Conservation (phyloP, 2,888 invertebrate genomes). For the Lasioglossum morio region DNA sequence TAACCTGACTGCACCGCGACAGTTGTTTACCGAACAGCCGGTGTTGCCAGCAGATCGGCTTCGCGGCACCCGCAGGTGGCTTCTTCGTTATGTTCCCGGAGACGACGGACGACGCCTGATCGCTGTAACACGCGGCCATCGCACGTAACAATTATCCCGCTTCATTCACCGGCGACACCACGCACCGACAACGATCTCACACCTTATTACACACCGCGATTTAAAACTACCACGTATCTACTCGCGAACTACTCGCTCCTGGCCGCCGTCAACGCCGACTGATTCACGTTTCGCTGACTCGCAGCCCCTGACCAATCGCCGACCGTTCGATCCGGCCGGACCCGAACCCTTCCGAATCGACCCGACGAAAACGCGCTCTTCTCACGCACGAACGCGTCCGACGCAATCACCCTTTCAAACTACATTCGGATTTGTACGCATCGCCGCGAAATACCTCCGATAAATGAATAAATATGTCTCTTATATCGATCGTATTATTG, state of each 20-base stretch:
- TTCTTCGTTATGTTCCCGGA: slow-evolving; percentile 59
- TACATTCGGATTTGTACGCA: background rate
- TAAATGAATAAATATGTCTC: no score
- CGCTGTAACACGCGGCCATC: slow-evolving; percentile 68
- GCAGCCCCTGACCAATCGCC: slow-evolving; percentile 37
- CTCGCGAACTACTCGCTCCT: background rate
- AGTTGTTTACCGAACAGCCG: slow-evolving; percentile 82
- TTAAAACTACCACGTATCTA: background rate
- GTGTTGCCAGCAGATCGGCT: slow-evolving; percentile 79
- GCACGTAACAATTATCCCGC: slow-evolving; percentile 53
- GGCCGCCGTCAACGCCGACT: slow-evolving; percentile 47
- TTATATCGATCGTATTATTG: no score
- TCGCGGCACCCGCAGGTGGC: slow-evolving; percentile 52
- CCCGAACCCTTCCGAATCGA: slow-evolving; percentile 42
- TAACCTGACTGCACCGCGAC: slow-evolving; percentile 75
- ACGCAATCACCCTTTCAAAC: background rate
- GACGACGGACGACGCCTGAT: slow-evolving; percentile 61
- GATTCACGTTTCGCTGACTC: slow-evolving; percentile 62
- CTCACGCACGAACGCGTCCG: background rate
- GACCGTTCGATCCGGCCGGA: slow-evolving; percentile 17
- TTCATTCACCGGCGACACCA: slow-evolving; percentile 63
- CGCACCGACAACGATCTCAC: slow-evolving; percentile 43
- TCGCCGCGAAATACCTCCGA: no score
- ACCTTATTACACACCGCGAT: slow-evolving; percentile 16
- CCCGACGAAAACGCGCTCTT: slow-evolving; percentile 48